phyloP scores from a whole-genome alignment of 2,888 invertebrate species.

The Vesta saturnalis region DNA sequence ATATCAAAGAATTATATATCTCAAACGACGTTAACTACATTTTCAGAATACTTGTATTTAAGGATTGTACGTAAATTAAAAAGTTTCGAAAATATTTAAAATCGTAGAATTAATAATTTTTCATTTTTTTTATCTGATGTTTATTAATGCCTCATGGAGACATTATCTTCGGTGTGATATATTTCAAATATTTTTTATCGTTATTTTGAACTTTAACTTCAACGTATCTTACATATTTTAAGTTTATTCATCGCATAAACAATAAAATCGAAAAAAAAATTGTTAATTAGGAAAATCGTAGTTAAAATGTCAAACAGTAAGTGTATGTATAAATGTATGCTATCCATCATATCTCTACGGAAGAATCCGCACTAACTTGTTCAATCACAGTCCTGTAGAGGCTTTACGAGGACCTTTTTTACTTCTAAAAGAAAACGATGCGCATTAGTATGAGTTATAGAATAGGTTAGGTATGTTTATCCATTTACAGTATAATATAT shows the following conservation, averaged over 20 bases:
- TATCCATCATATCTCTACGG: background rate
- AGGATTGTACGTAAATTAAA: background rate
- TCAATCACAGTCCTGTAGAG: background rate
- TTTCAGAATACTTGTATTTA: background rate
- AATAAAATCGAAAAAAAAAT: background rate
- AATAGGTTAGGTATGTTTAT: constrained; percentile 22
- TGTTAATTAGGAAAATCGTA: background rate
- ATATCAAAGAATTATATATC: no score
- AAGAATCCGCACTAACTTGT: constrained; percentile 10
- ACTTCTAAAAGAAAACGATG: background rate
- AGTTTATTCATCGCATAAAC: no score
- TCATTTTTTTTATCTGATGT: background rate
- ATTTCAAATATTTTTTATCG: background rate
- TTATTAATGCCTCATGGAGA: background rate
- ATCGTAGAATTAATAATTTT: background rate
- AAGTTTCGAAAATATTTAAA: background rate
- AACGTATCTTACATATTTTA: no score
- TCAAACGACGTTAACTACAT: background rate
- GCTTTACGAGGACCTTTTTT: constrained; percentile 5
- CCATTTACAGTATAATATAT: constrained; percentile 25
- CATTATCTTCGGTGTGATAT: background rate
- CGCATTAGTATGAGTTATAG: constrained; percentile 15
- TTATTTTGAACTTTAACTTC: background rate
- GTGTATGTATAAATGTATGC: background rate
- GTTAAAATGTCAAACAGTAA: constrained; percentile 8